Conservation (phyloP, 2,113 vertebrate species). For the Emydocephalus ijimae region DNA sequence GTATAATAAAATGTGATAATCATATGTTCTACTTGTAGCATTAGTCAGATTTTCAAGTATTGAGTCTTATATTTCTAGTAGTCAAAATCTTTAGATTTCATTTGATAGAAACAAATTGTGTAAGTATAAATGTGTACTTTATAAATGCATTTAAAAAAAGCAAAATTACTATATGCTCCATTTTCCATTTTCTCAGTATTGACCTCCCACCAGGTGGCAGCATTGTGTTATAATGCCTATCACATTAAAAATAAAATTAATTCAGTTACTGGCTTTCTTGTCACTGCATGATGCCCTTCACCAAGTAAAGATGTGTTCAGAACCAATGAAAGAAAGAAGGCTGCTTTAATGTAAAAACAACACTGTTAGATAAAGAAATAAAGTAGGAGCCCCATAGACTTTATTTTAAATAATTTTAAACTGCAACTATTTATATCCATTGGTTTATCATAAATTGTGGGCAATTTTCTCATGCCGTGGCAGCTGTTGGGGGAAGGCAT, state of each 20-base stretch:
- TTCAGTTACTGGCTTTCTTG: background rate
- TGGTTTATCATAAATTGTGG: background rate
- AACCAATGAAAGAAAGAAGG: conserved; percentile 4
- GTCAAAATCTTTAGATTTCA: conserved; percentile 57
- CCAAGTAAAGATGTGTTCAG: background rate
- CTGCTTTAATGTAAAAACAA: background rate
- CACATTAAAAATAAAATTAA: background rate
- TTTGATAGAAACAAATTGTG: conserved; percentile 50
- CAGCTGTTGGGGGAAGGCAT: background rate
- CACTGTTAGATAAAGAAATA: background rate
- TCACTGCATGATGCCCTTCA: background rate
- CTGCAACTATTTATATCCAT: background rate
- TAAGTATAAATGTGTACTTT: conserved; percentile 42
- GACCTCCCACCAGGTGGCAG: conserved; percentile 64
- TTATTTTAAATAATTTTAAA: background rate
- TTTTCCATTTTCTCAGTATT: background rate
- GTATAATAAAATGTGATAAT: background rate
- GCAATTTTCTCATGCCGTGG: background rate
- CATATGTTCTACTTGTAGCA: background rate
- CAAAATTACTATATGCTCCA: background rate
- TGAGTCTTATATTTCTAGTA: conserved; percentile 49
- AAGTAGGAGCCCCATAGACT: background rate
- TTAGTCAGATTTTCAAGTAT: conserved; percentile 31
- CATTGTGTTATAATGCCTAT: conserved; percentile 40
- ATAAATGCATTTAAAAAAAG: background rate